Evolutionary conservation across 1,140 invertebrate species (phyloP).

Genomic region (Schlechtendalia chinensis): DNA sequence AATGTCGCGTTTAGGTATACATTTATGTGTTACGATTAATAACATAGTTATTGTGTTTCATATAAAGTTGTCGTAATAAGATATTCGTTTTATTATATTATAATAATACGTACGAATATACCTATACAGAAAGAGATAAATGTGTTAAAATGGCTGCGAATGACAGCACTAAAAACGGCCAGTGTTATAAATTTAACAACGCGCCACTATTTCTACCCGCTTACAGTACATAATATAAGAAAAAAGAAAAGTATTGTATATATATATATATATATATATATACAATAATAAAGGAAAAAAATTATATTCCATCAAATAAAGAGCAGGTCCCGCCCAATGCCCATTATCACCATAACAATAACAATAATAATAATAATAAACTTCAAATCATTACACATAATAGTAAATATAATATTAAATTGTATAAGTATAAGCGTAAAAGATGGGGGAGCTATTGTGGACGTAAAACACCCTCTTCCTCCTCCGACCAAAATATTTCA

Average conservation of each 20-base stretch:
- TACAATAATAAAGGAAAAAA: background rate
- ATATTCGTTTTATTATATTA: slow-evolving; percentile 3
- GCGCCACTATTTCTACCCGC: background rate
- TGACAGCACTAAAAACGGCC: slow-evolving; percentile 19
- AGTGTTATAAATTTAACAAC: slow-evolving; percentile 29
- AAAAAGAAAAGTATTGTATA: slow-evolving; percentile 15
- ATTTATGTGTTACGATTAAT: background rate
- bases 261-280: too few relatives aligned
- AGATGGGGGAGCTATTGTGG: too few relatives aligned
- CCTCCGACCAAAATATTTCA: too few relatives aligned
- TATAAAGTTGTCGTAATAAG: slow-evolving; percentile 9
- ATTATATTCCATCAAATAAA: too few relatives aligned
- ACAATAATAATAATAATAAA: slow-evolving; percentile 21
- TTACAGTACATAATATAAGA: background rate
- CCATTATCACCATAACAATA: slow-evolving; percentile 28
- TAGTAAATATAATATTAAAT: too few relatives aligned
- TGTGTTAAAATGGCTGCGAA: slow-evolving; percentile 3
- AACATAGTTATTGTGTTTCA: background rate
- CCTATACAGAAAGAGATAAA: slow-evolving; percentile 8
- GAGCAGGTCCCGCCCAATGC: too few relatives aligned
- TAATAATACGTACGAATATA: too few relatives aligned
- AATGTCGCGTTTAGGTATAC: too few relatives aligned
- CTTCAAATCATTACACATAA: background rate
- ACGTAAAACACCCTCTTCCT: too few relatives aligned
- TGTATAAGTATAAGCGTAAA: too few relatives aligned